A percentile compares a stretch with the other conserved stretches of the same genome.
These are phyloP conservation scores for Schizaphis graminum DNA, from an alignment of 2,888 invertebrate species.

Conservation along the genomic window DNA sequence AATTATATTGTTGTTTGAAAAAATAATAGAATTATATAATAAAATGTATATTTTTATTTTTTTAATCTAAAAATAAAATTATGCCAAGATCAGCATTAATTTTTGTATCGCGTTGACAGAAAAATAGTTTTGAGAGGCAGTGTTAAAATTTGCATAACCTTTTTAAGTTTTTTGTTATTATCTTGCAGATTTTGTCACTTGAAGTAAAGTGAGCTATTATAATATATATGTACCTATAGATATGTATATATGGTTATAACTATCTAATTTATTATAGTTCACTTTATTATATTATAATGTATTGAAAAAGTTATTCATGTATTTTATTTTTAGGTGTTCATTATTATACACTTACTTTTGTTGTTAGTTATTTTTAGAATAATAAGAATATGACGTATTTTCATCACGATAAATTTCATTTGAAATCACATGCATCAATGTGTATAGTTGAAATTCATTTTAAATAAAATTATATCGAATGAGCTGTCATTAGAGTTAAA, in stretches of 20 bases:
- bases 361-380: not conserved
- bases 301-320: not conserved
- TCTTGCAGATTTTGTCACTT: not conserved
- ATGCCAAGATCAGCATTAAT: constrained; percentile 5
- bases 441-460: not conserved
- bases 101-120: not conserved
- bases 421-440: not conserved
- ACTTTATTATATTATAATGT: not conserved
- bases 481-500: not conserved
- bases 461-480: not conserved
- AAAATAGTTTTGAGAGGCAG: not conserved
- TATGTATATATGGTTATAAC: not conserved
- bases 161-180: constrained; percentile 9
- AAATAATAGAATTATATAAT: not conserved
- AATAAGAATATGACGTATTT: not conserved
- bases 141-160: not conserved
- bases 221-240: not conserved
- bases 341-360: not conserved
- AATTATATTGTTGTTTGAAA: not conserved
- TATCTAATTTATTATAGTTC: not conserved
- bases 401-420: not conserved
- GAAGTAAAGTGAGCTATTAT: not conserved
- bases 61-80: constrained; percentile 9
- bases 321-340: not conserved
- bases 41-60: not conserved